A percentile compares a stretch with the other conserved stretches of the same genome.
Conservation (phyloP, 2,797 vertebrate species). For the Buceros bicornis region DNA sequence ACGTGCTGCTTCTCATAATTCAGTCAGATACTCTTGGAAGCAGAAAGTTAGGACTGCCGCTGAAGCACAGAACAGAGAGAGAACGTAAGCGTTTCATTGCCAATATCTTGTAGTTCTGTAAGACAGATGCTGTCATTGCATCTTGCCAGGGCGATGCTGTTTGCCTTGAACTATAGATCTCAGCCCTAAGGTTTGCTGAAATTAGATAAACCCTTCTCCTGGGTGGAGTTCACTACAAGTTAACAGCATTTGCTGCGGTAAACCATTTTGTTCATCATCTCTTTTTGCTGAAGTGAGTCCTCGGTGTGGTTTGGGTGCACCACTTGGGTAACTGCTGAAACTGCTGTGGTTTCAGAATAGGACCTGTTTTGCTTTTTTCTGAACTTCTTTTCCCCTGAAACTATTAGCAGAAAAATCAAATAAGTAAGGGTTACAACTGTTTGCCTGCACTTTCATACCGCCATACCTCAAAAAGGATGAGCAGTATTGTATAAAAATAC, state of each 20-base stretch:
- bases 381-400: constrained; percentile 51
- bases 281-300: constrained; percentile 80
- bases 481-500: not conserved
- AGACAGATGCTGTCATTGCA: not conserved
- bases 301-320: constrained; percentile 83
- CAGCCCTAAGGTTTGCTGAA: constrained; percentile 34
- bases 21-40: not conserved
- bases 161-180: not conserved
- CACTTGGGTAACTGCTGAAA: constrained; percentile 85
- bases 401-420: constrained; percentile 39
- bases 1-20: not conserved
- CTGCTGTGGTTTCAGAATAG: constrained; percentile 83
- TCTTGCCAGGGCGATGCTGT: not conserved
- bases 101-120: not conserved
- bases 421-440: not conserved
- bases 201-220: constrained; percentile 54
- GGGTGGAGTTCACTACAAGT: constrained; percentile 71
- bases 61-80: not conserved
- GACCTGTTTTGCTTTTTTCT: constrained; percentile 76
- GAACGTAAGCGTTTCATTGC: not conserved
- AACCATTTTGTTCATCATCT: constrained; percentile 73
- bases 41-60: not conserved
- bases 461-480: not conserved
- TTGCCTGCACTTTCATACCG: not conserved
- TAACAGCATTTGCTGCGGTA: constrained; percentile 74